Conservation (phyloP, 1,140 invertebrate genomes). For the Physella acuta region DNA sequence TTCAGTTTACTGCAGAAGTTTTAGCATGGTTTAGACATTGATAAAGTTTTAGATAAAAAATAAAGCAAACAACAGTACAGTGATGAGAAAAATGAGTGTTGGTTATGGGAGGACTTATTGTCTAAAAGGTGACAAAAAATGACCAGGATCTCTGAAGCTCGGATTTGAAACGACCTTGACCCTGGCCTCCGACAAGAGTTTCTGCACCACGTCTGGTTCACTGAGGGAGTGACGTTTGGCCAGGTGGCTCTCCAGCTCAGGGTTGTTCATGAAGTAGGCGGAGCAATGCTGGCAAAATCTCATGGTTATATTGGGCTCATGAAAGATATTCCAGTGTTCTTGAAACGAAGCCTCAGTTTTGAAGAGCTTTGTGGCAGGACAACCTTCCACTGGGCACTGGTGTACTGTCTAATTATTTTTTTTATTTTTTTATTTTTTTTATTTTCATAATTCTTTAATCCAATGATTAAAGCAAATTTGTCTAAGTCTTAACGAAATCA, state of each 20-base stretch:
- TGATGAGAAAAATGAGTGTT: too few species aligned
- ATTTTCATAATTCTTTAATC: too few species aligned
- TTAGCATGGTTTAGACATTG: too few species aligned
- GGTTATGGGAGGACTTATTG: too few species aligned
- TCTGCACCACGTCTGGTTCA: neutral
- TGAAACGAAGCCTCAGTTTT: neutral
- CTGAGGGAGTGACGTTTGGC: neutral
- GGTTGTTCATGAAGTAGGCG: neutral
- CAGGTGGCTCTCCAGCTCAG: slow-evolving; percentile 10
- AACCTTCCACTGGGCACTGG: neutral
- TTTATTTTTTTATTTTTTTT: too few species aligned
- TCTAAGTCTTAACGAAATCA: too few species aligned
- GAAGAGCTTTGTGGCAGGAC: slow-evolving; percentile 7
- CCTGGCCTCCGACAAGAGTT: slow-evolving; percentile 1
- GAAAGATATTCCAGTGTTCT: slow-evolving; percentile 12
- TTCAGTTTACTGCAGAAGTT: too few species aligned
- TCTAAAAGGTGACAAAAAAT: too few species aligned
- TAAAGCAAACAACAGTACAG: too few species aligned
- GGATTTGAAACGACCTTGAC: slow-evolving; percentile 8
- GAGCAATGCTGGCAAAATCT: slow-evolving; percentile 16
- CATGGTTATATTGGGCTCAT: slow-evolving; percentile 6
- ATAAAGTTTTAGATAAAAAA: too few species aligned
- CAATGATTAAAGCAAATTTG: too few species aligned
- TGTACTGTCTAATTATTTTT: too few species aligned
- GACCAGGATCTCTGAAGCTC: slow-evolving; percentile 13